Evolutionary conservation across 1,140 invertebrate species (phyloP).

Genomic region (Bombus polaris): DNA sequence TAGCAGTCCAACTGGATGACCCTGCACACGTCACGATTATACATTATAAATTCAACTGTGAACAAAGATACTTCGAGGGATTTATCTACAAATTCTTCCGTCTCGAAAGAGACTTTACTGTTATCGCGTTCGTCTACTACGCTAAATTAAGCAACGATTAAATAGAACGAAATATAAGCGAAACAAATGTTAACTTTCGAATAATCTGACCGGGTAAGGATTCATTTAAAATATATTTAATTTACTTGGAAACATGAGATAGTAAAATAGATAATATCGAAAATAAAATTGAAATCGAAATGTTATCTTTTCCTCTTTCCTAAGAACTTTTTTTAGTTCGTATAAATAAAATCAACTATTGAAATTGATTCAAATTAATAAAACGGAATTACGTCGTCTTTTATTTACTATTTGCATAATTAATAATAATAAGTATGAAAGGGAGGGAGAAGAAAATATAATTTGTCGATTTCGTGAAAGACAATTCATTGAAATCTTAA

Average conservation of each 20-base stretch:
- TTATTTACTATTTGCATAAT: conserved; percentile 27
- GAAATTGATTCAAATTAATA: neutral
- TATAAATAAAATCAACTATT: neutral
- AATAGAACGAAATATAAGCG: neutral
- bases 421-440: neutral
- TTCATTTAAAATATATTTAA: neutral
- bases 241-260: neutral
- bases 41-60: conserved; percentile 32
- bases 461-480: conserved; percentile 1
- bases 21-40: conserved; percentile 69
- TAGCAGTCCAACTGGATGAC: conserved; percentile 78
- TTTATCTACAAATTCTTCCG: neutral
- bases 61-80: neutral
- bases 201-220: neutral
- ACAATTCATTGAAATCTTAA: neutral
- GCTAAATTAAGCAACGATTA: neutral
- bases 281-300: neutral
- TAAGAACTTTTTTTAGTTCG: neutral
- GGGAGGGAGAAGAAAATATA: neutral
- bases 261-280: neutral
- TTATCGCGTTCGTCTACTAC: neutral
- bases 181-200: neutral
- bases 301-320: neutral
- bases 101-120: neutral
- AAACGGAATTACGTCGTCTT: conserved; percentile 18